Conservation (phyloP, 1,140 invertebrate genomes). For the Pseudomyrmex gracilis region DNA sequence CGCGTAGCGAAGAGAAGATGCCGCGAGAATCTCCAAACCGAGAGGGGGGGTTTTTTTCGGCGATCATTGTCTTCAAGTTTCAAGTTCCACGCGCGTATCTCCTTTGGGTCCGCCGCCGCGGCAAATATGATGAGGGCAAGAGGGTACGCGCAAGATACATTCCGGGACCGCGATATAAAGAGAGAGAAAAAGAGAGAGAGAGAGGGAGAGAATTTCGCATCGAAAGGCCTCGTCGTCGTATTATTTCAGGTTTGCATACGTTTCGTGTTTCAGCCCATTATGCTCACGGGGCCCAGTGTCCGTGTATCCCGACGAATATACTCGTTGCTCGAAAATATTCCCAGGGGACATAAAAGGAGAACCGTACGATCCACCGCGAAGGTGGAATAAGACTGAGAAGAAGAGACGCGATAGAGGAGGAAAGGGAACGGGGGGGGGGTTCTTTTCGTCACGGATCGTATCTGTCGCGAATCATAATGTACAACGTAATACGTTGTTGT, state of each 20-base stretch:
- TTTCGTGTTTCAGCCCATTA: constrained; percentile 75
- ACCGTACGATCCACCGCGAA: constrained; percentile 5
- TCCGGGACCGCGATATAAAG: constrained; percentile 37
- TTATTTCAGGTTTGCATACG: constrained; percentile 78
- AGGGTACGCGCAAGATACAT: constrained; percentile 65
- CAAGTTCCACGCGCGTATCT: constrained; percentile 69
- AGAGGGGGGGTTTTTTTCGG: constrained; percentile 59
- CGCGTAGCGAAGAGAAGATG: constrained; percentile 1
- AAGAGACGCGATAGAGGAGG: constrained; percentile 27
- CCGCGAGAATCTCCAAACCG: constrained; percentile 15
- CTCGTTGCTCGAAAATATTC: constrained; percentile 57
- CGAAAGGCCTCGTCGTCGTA: constrained; percentile 70
- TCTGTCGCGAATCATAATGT: constrained; percentile 70
- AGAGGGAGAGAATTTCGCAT: constrained; percentile 44
- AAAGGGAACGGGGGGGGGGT: constrained; percentile 12
- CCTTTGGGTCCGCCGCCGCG: constrained; percentile 53
- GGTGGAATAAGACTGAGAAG: constrained; percentile 25
- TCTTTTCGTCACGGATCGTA: constrained; percentile 65
- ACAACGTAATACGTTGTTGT: constrained; percentile 68
- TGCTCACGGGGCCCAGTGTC: constrained; percentile 52
- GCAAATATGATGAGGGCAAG: constrained; percentile 71
- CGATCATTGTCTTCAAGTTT: constrained; percentile 77
- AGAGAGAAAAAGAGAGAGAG: constrained; percentile 3
- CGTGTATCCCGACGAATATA: constrained; percentile 36
- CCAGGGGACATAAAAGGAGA: constrained; percentile 34